A percentile compares a stretch with the other conserved stretches of the same genome.
These are phyloP conservation scores for Rhinolophus sinicus DNA, from an alignment of 2,113 vertebrate genomes.

Conservation along the genomic window DNA sequence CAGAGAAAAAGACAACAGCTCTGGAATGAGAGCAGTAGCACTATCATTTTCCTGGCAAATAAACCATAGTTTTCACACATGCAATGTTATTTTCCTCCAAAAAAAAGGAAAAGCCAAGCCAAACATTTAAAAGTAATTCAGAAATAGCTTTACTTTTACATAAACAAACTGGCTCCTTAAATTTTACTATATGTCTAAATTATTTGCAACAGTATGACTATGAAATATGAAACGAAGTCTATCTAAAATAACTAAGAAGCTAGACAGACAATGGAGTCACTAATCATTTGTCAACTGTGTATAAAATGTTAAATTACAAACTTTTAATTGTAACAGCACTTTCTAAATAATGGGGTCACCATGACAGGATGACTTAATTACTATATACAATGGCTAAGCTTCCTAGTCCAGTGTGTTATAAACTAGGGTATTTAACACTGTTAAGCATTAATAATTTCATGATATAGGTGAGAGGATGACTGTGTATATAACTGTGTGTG, in stretches of 20 bases:
- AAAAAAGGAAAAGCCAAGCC: constrained; percentile 50
- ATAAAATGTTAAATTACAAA: constrained; percentile 37
- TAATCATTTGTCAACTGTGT: constrained; percentile 19
- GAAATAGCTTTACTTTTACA: constrained; percentile 46
- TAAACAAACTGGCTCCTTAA: constrained; percentile 38
- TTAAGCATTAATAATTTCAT: constrained; percentile 33
- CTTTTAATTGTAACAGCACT: constrained; percentile 24
- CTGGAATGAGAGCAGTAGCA: constrained; percentile 37
- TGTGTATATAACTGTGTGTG: not conserved
- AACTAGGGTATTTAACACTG: not conserved
- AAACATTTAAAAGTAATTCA: constrained; percentile 59
- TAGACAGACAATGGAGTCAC: constrained; percentile 1
- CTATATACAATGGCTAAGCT: not conserved
- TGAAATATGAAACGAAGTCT: constrained; percentile 37
- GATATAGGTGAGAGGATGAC: not conserved
- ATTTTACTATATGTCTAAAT: constrained; percentile 41
- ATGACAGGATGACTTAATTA: not conserved
- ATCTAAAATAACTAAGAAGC: constrained; percentile 50
- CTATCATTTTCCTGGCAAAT: constrained; percentile 39
- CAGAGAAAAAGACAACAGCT: constrained; percentile 47
- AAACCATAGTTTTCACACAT: constrained; percentile 47
- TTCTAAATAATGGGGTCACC: constrained; percentile 18
- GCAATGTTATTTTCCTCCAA: constrained; percentile 42
- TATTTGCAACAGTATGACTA: constrained; percentile 31
- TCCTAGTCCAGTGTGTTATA: constrained; percentile 22